Conservation (phyloP, 2,113 vertebrate genomes). For the Rousettus leschenaultii region DNA sequence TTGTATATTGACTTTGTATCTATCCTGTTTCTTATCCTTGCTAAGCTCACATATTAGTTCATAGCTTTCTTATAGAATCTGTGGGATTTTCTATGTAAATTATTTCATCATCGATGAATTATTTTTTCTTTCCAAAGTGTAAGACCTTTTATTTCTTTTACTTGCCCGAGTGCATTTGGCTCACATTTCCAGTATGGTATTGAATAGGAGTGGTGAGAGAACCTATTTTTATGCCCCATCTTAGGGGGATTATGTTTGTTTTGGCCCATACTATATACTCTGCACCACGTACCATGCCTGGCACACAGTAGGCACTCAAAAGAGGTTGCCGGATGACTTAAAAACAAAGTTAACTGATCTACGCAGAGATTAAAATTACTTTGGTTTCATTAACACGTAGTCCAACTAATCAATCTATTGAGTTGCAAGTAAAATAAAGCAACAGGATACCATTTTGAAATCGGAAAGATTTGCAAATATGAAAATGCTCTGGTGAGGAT, state of each 20-base stretch:
- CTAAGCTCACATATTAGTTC: not conserved
- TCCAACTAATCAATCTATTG: not conserved
- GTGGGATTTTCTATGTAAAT: not conserved
- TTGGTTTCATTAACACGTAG: not conserved
- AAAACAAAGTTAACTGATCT: not conserved
- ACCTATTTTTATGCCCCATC: not conserved
- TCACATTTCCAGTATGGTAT: not conserved
- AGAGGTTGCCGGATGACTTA: not conserved
- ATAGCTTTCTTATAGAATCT: not conserved
- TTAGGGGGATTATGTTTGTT: not conserved
- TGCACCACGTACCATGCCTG: not conserved
- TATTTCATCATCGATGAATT: not conserved
- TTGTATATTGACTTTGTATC: not conserved
- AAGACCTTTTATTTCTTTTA: not conserved
- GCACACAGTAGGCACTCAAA: not conserved
- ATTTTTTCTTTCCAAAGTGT: not conserved
- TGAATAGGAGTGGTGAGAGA: not conserved
- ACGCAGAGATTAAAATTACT: not conserved
- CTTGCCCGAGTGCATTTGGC: not conserved
- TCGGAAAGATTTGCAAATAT: not conserved
- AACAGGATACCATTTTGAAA: not conserved
- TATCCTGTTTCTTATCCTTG: not conserved
- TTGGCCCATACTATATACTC: not conserved
- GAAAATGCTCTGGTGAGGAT: not conserved
- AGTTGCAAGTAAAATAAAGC: not conserved